Evolutionary conservation across 2,113 vertebrate genomes (phyloP).

Genomic region (Malaclemys terrapin): DNA sequence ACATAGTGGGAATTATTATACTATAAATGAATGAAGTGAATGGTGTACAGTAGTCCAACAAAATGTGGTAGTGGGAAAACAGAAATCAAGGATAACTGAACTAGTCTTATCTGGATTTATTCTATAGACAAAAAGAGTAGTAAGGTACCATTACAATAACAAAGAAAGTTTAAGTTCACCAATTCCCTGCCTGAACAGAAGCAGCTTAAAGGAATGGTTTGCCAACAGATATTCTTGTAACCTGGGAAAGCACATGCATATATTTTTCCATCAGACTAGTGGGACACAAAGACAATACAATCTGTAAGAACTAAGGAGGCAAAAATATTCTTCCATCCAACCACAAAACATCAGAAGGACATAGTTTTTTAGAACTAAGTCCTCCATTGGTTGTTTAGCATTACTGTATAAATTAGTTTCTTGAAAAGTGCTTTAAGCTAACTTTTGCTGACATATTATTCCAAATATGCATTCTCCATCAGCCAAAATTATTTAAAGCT

Average conservation of each 20-base stretch:
- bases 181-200: neutral
- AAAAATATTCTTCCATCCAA: neutral
- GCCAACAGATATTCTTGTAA: neutral
- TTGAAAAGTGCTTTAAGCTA: neutral
- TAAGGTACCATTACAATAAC: neutral
- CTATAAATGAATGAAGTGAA: neutral
- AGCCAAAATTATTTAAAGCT: constrained; percentile 3
- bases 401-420: neutral
- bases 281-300: neutral
- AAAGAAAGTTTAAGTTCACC: constrained; percentile 7
- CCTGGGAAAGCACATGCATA: neutral
- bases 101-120: neutral
- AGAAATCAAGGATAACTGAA: neutral
- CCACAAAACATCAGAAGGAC: neutral
- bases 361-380: neutral
- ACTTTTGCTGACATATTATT: neutral
- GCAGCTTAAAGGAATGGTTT: neutral
- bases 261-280: neutral
- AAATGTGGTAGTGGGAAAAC: neutral
- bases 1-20: neutral
- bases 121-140: neutral
- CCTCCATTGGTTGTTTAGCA: neutral
- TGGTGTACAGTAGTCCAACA: rapidly evolving
- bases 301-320: neutral
- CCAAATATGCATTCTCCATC: neutral